Base-by-base conservation (phyloP, 2,888 invertebrate genomes). In the Meandrusa payeni region DNA sequence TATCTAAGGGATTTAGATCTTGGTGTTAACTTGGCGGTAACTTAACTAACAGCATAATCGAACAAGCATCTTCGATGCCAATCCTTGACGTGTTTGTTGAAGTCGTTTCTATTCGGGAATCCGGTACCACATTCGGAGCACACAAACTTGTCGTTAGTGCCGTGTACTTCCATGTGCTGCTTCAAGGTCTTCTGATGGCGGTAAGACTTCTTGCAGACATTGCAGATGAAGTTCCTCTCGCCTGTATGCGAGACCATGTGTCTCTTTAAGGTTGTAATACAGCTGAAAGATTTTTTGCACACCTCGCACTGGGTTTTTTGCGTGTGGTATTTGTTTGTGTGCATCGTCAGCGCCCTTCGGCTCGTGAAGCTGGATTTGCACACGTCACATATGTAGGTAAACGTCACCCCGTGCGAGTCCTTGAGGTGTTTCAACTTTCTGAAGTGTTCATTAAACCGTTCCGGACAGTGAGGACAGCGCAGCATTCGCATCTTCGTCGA, bases 271-370 rank as follows among this genome's bases (percentile, higher is more conserved):
- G 74, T 67, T 0, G 77, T 69, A 0, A 70, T 46, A n/a, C 76
- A 78, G 19, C 79, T 82, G 51, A 88, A 90, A 31, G 78, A 76
- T 46, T 88, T 83, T 15, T 80, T 76, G 34, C 90, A 90, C 1
- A 82, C 43, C 1, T 75, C 76, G 46, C 89, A 90, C 34, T 80
- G 77, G 0, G 87, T 88, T 48, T 77, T 81, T 15, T 64, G 62
- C 0, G 76, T 67, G 43, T 86, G 83, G 10, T 62, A 67, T 17
- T 76, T 74, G 33, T 76, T 77, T 1, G 75, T 74, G 33, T 88
- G 86, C 58, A 71, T 72, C 0, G 77, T 76, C 5, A 83, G 46
- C 0, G 73, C 57, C 26, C 76, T 61, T 1, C 78, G 65, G 3
- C 67, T 77, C 0, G 70, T 41, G 31, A 81, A 87, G 0, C 65